A percentile compares a stretch with the other conserved stretches of the same genome.
Evolutionary conservation across 2,888 invertebrate genomes (phyloP).

Genomic region (Tipula confusa): DNA sequence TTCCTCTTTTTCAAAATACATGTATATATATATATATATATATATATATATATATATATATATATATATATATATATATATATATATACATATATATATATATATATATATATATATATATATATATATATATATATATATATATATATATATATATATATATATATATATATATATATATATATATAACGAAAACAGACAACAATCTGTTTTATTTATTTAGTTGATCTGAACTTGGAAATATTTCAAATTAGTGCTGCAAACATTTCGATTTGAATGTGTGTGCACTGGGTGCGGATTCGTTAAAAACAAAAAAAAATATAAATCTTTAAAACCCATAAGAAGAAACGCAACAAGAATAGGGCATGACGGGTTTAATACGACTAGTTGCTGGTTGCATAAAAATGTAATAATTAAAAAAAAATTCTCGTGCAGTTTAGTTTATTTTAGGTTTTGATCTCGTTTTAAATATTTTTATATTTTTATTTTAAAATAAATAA

Average conservation of each 20-base stretch:
- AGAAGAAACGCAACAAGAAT: not conserved
- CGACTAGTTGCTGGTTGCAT: not conserved
- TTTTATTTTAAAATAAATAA: not conserved
- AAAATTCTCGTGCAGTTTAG: not conserved
- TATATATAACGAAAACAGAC: not conserved
- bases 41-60: too few relatives aligned
- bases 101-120: too few relatives aligned
- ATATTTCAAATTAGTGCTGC: not conserved
- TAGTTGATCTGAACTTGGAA: slow-evolving; percentile 4
- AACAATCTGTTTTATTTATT: not conserved
- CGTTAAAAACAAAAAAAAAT: not conserved
- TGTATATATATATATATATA: too few relatives aligned
- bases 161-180: too few relatives aligned
- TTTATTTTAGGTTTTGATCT: not conserved
- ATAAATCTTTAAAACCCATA: too few relatives aligned
- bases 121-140: too few relatives aligned
- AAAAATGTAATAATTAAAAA: slow-evolving; percentile 3
- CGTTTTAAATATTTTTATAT: not conserved
- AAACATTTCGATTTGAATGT: not conserved
- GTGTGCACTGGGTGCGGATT: not conserved
- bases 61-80: too few relatives aligned
- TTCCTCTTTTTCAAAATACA: not conserved
- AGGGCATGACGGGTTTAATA: slow-evolving; percentile 16
- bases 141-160: too few relatives aligned
- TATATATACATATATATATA: too few relatives aligned